Conservation (phyloP, 2,888 invertebrate genomes). For the Subacronicta megacephala region DNA sequence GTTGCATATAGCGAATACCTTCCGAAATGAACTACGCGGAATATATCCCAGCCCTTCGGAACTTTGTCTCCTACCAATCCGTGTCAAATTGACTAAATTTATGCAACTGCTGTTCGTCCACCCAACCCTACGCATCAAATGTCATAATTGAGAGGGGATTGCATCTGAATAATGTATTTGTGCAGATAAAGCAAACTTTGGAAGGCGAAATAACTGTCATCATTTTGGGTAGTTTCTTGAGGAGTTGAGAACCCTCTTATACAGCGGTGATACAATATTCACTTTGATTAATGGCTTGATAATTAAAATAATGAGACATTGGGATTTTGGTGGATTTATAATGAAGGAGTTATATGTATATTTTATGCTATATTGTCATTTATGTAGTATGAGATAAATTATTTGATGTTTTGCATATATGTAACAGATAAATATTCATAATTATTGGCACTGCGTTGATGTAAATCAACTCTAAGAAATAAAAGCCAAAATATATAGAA, state of each 20-base stretch:
- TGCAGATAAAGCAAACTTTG: slow-evolving; percentile 62
- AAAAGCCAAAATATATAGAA: no score
- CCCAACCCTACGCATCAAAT: slow-evolving; percentile 79
- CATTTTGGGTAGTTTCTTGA: slow-evolving; percentile 38
- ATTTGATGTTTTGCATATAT: no score
- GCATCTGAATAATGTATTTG: slow-evolving; percentile 78
- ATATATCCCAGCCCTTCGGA: slow-evolving; percentile 34
- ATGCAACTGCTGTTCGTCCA: slow-evolving; percentile 76
- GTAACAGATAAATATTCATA: no score
- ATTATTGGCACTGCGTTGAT: not conserved
- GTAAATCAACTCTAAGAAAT: no score
- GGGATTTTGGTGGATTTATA: not conserved
- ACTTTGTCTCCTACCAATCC: slow-evolving; percentile 57
- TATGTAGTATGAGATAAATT: no score
- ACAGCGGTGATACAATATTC: slow-evolving; percentile 44
- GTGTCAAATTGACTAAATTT: slow-evolving; percentile 87
- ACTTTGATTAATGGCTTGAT: slow-evolving; percentile 43
- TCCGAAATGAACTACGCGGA: slow-evolving; percentile 48
- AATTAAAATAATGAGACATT: slow-evolving; percentile 25
- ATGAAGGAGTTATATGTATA: no score
- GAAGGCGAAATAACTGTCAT: slow-evolving; percentile 57
- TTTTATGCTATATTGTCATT: no score
- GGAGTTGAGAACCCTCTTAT: slow-evolving; percentile 26
- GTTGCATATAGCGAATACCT: slow-evolving; percentile 54
- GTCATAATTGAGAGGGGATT: slow-evolving; percentile 76